Conservation (phyloP, 1,140 invertebrate species). For the Zaprionus ornatus region DNA sequence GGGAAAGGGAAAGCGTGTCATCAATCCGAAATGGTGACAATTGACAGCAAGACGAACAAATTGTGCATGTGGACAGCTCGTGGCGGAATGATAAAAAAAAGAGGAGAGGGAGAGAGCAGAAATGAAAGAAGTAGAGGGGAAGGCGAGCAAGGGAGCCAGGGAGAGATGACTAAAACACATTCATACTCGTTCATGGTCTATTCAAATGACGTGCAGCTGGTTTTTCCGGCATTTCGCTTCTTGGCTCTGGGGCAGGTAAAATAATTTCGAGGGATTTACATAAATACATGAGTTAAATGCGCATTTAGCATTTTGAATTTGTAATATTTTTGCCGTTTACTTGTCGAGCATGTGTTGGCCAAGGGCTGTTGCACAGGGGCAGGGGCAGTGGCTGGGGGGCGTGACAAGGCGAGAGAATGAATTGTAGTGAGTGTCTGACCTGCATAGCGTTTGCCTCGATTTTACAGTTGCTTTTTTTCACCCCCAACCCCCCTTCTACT, state of each 20-base stretch:
- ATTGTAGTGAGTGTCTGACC: slow-evolving; percentile 33
- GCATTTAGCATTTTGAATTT: slow-evolving; percentile 83
- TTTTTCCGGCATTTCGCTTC: slow-evolving; percentile 19
- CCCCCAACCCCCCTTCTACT: neutral
- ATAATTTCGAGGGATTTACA: slow-evolving; percentile 81
- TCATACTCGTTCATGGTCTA: slow-evolving; percentile 32
- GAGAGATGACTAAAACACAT: slow-evolving; percentile 26
- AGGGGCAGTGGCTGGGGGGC: neutral
- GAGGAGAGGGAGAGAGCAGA: slow-evolving; percentile 13
- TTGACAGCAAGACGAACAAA: slow-evolving; percentile 58
- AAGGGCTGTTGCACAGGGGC: neutral
- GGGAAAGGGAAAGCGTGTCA: slow-evolving; percentile 27
- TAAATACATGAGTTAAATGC: slow-evolving; percentile 83
- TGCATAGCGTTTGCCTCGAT: slow-evolving; percentile 25
- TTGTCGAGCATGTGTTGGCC: slow-evolving; percentile 54
- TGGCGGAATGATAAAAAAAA: slow-evolving; percentile 42
- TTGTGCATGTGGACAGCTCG: slow-evolving; percentile 43
- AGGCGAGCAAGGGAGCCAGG: neutral
- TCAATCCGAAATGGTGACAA: slow-evolving; percentile 76
- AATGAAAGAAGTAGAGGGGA: neutral
- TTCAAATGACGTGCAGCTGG: slow-evolving; percentile 73
- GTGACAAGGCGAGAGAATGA: slow-evolving; percentile 7
- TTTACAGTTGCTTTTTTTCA: slow-evolving; percentile 28
- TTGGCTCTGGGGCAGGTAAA: slow-evolving; percentile 40
- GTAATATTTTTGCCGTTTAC: slow-evolving; percentile 78